Conservation (phyloP, 1,140 invertebrate genomes). For the Metopolophium dirhodum region DNA sequence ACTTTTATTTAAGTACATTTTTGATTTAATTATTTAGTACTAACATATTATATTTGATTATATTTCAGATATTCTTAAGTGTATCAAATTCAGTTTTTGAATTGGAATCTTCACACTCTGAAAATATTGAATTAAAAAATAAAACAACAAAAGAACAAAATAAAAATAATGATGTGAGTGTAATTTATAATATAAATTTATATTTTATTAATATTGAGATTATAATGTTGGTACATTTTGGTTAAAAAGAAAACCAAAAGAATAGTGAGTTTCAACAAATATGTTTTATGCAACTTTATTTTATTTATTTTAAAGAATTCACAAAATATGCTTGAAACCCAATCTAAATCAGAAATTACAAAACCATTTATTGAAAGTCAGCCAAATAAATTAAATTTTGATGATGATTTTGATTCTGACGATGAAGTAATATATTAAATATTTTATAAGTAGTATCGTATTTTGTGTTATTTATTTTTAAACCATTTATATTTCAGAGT, state of each 20-base stretch:
- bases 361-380: neutral
- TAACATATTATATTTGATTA: neutral
- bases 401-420: slow-evolving; percentile 45
- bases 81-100: slow-evolving; percentile 32
- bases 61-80: slow-evolving; percentile 8
- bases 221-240: neutral
- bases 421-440: slow-evolving; percentile 34
- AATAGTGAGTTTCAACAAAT: neutral
- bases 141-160: neutral
- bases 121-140: neutral
- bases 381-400: neutral
- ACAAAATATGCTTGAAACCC: neutral
- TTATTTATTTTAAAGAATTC: neutral
- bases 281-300: neutral
- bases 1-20: neutral
- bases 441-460: neutral
- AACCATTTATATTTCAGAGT: slow-evolving; percentile 8
- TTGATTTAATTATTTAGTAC: neutral
- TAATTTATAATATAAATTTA: neutral
- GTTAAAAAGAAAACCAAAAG: neutral
- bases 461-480: slow-evolving; percentile 1
- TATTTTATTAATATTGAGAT: neutral
- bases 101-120: neutral
- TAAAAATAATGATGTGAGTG: slow-evolving; percentile 27
- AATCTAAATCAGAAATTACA: neutral